Conservation (phyloP, 1,140 invertebrate genomes). For the Sipha flava region DNA sequence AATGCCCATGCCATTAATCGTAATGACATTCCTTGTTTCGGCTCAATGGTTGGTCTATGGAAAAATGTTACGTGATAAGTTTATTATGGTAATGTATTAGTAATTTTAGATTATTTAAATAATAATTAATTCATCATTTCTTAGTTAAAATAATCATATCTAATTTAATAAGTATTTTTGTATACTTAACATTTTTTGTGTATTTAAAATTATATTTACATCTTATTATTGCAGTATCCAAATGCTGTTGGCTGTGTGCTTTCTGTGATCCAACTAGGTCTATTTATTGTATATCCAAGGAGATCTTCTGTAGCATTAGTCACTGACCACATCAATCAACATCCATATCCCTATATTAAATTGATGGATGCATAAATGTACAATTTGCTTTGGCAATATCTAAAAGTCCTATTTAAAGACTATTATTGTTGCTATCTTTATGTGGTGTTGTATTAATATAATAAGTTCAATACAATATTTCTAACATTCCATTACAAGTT, state of each 20-base stretch:
- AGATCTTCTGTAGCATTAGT: background rate
- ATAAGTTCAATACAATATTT: background rate
- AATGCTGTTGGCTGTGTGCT: conserved; percentile 1
- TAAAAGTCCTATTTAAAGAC: background rate
- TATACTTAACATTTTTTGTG: background rate
- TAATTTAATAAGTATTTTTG: background rate
- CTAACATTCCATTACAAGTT: background rate
- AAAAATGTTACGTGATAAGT: conserved; percentile 4
- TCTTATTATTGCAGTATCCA: background rate
- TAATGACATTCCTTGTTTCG: conserved; percentile 22
- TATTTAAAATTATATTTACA: background rate
- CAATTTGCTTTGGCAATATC: background rate
- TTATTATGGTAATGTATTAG: background rate
- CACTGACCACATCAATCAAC: background rate
- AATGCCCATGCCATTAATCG: conserved; percentile 31
- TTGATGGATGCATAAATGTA: background rate
- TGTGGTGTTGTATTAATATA: background rate
- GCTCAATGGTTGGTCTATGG: conserved; percentile 12
- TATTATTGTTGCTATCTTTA: background rate
- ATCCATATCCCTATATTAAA: background rate
- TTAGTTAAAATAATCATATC: too few species aligned
- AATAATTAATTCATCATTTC: too few species aligned
- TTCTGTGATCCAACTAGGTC: background rate
- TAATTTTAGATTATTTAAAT: background rate
- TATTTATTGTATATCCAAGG: conserved; percentile 4